Evolutionary conservation across 2,888 invertebrate genomes (phyloP), one percentile per base, ranked within the genome.

Genomic region (Steinernema carpocapsae): DNA sequence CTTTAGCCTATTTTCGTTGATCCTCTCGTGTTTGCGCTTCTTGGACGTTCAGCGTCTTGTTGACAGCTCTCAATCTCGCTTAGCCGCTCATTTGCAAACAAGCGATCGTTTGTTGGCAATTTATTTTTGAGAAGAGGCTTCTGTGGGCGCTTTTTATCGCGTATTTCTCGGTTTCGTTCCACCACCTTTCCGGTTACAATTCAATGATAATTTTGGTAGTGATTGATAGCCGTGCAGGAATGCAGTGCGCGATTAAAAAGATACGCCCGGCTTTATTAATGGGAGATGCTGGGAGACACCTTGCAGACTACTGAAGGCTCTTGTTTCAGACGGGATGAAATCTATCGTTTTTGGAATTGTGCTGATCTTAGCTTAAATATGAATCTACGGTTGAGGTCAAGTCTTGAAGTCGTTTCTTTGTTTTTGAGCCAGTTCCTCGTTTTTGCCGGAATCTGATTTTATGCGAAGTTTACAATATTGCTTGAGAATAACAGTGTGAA

Each of bases 1-100:
- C 48, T 48, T 48, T 48, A 37, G 48, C 48, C 17, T 17, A 3
- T 48, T 48, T 48, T 48, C 14, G 56, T 17, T 64, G 32, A 17
- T 22, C 52, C 12, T 7, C 22, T n/a, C 32, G 24, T 64, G 64
- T 56, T 56, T 56, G 56, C 56, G 56, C 56, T 43, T 14, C 43
- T 56, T 7, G 32, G 37, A 37, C 32, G 29, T 6, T 17, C 48
- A 19, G 14, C 56, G 14, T 3, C 64, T 64, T 64, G 32, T 64
- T 64, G 64, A 64, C 64, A 64, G 64, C 64, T 64, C 29, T 64
- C 64, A 32, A 19, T 56, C 56, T 19, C 37, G 48, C 48, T 19
- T 19, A 48, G 48, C 48, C 48, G 48, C 48, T 48, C n/a, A 48
- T 48, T 48, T 19, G 48, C 48, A 19, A 48, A 19, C 48, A 48